Conservation (phyloP, 2,113 vertebrate genomes). For the Atlantisia rogersi region DNA sequence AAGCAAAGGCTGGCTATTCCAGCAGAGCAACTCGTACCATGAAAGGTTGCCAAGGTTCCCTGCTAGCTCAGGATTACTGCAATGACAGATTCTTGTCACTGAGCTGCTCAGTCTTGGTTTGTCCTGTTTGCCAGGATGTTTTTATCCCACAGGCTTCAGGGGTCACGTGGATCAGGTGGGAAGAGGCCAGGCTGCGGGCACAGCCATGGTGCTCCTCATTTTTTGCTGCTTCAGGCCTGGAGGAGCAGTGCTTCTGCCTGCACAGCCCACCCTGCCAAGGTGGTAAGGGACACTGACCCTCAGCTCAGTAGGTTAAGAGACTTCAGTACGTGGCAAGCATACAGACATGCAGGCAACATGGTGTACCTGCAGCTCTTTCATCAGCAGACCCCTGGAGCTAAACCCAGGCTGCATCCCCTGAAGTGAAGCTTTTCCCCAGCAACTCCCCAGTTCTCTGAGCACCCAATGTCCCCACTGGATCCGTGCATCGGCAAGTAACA, state of each 20-base stretch:
- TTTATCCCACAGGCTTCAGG: too few relatives aligned
- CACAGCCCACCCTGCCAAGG: not conserved
- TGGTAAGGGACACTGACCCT: too few relatives aligned
- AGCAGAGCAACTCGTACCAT: not conserved
- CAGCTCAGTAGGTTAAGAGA: not conserved
- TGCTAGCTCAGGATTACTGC: too few relatives aligned
- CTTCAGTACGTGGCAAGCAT: not conserved
- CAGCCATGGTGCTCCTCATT: too few relatives aligned
- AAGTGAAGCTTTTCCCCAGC: not conserved
- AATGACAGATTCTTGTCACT: too few relatives aligned
- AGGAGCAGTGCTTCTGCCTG: too few relatives aligned
- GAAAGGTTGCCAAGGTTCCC: not conserved
- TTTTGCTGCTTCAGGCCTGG: too few relatives aligned
- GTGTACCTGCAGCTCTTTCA: not conserved
- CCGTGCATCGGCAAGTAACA: accelerated
- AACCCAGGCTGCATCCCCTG: not conserved
- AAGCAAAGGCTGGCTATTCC: not conserved
- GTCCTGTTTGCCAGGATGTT: too few relatives aligned
- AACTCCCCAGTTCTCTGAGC: not conserved
- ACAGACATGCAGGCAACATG: not conserved
- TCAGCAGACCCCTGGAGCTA: accelerated
- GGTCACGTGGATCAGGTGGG: too few relatives aligned
- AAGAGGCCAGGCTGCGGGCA: too few relatives aligned
- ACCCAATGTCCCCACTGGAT: not conserved
- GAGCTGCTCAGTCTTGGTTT: too few relatives aligned